These are phyloP conservation scores for Hyposoter didymator DNA, from an alignment of 2,888 invertebrate genomes.

Conservation along the genomic window DNA sequence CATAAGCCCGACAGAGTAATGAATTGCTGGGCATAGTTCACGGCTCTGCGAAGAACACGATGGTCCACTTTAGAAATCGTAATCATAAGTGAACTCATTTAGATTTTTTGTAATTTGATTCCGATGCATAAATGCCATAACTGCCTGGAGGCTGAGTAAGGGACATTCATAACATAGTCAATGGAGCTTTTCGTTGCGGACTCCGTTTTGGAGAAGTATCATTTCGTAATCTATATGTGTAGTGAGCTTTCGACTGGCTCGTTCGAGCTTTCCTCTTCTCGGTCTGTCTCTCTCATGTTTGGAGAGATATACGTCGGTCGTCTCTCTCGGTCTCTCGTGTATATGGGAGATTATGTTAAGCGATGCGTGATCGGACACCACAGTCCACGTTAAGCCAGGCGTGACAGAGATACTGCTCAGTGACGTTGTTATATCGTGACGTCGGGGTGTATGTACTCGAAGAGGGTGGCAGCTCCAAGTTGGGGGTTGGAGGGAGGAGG, in stretches of 20 bases:
- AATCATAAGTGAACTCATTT: not conserved
- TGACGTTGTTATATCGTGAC: constrained; percentile 78
- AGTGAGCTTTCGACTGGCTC: constrained; percentile 53
- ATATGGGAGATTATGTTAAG: constrained; percentile 82
- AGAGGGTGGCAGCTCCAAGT: constrained; percentile 25
- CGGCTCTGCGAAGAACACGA: not conserved
- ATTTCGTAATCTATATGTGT: constrained; percentile 79
- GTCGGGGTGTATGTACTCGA: constrained; percentile 36
- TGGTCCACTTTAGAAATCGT: not conserved
- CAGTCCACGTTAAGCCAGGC: constrained; percentile 81
- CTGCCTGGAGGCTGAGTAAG: not conserved
- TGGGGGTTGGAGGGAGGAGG: not conserved
- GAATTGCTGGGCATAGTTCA: not conserved
- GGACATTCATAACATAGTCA: constrained; percentile 13
- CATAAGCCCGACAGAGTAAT: not conserved
- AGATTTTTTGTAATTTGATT: not conserved
- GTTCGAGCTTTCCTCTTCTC: constrained; percentile 28
- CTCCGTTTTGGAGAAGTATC: constrained; percentile 76
- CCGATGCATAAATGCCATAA: not conserved
- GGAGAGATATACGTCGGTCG: not conserved
- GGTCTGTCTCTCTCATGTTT: not conserved
- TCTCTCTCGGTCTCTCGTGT: constrained; percentile 63
- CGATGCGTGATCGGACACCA: constrained; percentile 82
- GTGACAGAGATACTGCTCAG: constrained; percentile 82
- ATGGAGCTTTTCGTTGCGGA: constrained; percentile 46